Evolutionary conservation across 2,113 vertebrate genomes (phyloP).

Genomic region (Dolichallabes microphthalmus): DNA sequence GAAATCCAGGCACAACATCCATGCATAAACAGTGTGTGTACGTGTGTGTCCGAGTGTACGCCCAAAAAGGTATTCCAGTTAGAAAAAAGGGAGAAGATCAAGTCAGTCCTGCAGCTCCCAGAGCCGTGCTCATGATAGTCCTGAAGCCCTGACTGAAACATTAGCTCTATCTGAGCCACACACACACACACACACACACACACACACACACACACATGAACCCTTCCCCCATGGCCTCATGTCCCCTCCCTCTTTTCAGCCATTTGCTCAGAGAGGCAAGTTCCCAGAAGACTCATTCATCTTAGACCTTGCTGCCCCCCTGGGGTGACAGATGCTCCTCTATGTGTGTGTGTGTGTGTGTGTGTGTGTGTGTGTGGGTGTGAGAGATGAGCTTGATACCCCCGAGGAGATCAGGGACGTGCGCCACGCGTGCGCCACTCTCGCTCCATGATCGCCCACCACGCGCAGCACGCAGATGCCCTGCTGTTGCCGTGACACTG

Average conservation of each 20-base stretch:
- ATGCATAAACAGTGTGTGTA: not conserved
- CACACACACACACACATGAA: conserved; percentile 19
- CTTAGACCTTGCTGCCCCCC: conserved; percentile 81
- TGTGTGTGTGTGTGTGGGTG: conserved; percentile 30
- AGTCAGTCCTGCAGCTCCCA: conserved; percentile 62
- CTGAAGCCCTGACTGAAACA: conserved; percentile 52
- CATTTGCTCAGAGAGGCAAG: conserved; percentile 89
- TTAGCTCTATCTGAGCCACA: conserved; percentile 62
- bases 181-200: conserved; percentile 54
- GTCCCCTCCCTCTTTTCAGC: conserved; percentile 83
- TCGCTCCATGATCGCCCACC: not conserved
- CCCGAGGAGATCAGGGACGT: conserved; percentile 10
- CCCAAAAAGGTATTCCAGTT: conserved; percentile 41
- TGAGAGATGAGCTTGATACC: conserved; percentile 63
- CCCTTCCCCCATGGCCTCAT: conserved; percentile 57
- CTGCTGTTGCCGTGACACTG: conserved; percentile 2
- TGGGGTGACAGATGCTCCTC: conserved; percentile 93
- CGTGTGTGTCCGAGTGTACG: not conserved
- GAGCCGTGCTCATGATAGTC: conserved; percentile 71
- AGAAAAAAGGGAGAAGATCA: conserved; percentile 45
- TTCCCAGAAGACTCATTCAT: conserved; percentile 94
- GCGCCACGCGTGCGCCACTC: conserved; percentile 30
- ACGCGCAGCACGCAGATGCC: conserved; percentile 30
- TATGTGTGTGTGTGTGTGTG: conserved; percentile 52
- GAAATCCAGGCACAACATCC: not conserved